phyloP scores from a whole-genome alignment of 2,113 vertebrate species.

The Caloenas nicobarica region DNA sequence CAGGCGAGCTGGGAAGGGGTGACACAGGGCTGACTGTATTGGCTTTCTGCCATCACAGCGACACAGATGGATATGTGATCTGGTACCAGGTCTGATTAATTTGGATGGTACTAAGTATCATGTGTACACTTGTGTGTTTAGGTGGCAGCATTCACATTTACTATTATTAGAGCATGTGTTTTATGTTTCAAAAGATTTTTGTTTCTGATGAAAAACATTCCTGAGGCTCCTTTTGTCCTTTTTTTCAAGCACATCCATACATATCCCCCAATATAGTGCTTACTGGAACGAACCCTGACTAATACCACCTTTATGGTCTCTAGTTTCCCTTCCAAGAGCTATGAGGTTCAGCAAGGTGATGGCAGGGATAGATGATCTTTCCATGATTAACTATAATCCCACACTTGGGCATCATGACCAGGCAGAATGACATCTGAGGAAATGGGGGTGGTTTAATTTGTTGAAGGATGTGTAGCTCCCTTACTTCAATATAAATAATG shows the following conservation, averaged over 20 bases:
- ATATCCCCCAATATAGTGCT: neutral
- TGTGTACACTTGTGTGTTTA: accelerated
- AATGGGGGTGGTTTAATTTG: neutral
- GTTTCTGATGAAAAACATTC: neutral
- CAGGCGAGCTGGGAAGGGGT: neutral
- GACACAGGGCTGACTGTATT: neutral
- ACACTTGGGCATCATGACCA: neutral
- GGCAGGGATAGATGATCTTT: neutral
- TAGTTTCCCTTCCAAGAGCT: neutral
- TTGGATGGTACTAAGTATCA: neutral
- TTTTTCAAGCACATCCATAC: neutral
- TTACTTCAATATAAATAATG: neutral
- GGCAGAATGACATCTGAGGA: neutral
- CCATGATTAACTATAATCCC: neutral
- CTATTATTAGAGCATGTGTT: neutral
- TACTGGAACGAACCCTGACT: neutral
- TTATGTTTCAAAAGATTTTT: neutral
- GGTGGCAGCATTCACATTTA: neutral
- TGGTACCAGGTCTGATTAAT: neutral
- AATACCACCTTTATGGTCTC: neutral
- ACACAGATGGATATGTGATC: neutral
- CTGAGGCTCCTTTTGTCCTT: neutral
- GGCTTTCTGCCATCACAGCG: neutral
- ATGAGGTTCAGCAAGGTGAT: neutral
- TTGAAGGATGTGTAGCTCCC: neutral